Percentiles rank a stretch among this genome's conserved stretches.
Evolutionary conservation across 53 echinoderm and acorn worm genomes (phyloP).

Genomic region (Crossaster papposus): DNA sequence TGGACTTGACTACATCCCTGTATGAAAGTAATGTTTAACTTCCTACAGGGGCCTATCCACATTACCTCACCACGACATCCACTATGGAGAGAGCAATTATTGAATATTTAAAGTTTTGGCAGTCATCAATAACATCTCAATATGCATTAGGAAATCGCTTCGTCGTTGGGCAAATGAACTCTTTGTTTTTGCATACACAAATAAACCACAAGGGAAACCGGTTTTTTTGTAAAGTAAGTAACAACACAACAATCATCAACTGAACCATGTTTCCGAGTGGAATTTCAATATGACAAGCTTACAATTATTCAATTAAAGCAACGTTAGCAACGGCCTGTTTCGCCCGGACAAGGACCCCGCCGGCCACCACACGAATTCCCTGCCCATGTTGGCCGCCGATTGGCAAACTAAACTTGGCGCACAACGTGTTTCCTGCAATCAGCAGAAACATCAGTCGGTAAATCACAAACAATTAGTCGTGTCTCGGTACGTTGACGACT

Average conservation of each 20-base stretch:
- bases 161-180: not conserved
- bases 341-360: not conserved
- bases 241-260: not conserved
- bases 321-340: not conserved
- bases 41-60: too few species aligned
- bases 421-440: slow-evolving; percentile 33
- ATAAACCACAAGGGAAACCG: too few species aligned
- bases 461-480: slow-evolving; percentile 39
- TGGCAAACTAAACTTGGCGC: slow-evolving; percentile 52
- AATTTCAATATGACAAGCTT: not conserved
- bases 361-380: not conserved
- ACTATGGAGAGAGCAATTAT: too few species aligned
- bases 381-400: not conserved
- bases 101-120: not conserved
- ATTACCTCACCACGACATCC: too few species aligned
- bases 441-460: slow-evolving; percentile 9
- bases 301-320: not conserved
- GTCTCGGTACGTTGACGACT: slow-evolving; percentile 22
- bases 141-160: not conserved
- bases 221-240: too few species aligned
- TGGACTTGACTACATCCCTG: too few species aligned
- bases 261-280: not conserved
- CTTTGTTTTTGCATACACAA: not conserved
- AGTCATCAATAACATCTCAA: not conserved
- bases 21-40: too few species aligned